These are phyloP conservation scores for Argynnis bischoffii DNA, from an alignment of 2,888 invertebrate genomes.

Conservation along the genomic window DNA sequence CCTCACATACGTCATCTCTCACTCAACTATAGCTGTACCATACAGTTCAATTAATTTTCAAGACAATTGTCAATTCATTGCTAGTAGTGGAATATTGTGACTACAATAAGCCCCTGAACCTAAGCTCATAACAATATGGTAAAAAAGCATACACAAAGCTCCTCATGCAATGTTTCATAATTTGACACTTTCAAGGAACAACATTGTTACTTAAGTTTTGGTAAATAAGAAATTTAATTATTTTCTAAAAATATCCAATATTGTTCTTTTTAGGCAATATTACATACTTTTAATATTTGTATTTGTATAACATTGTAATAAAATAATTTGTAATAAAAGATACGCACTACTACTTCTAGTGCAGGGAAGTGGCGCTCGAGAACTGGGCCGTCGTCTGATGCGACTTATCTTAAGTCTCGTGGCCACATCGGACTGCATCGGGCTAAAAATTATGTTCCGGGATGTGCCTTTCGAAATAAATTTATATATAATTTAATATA, in stretches of 20 bases:
- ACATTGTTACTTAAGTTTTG: neutral
- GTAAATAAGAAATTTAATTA: neutral
- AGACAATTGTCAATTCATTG: too few species aligned
- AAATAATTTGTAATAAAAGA: neutral
- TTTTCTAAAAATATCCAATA: neutral
- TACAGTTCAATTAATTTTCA: too few species aligned
- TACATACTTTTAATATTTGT: slow-evolving; percentile 3
- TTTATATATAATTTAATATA: neutral
- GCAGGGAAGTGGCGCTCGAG: slow-evolving; percentile 10
- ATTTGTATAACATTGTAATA: neutral
- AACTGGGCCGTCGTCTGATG: slow-evolving; percentile 9
- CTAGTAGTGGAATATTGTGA: too few species aligned
- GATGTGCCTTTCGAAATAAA: neutral
- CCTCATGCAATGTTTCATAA: too few species aligned
- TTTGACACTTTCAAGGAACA: too few species aligned
- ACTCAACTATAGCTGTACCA: too few species aligned
- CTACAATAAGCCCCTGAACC: too few species aligned
- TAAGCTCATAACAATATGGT: too few species aligned
- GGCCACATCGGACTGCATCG: slow-evolving; percentile 16
- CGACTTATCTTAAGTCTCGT: neutral
- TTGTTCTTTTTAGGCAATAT: neutral
- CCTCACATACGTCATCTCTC: too few species aligned
- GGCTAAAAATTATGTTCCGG: slow-evolving; percentile 13
- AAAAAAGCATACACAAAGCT: too few species aligned
- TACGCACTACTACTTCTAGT: slow-evolving; percentile 24